Conservation (phyloP, 23 tunicate species). For the Ciona savignyi region DNA sequence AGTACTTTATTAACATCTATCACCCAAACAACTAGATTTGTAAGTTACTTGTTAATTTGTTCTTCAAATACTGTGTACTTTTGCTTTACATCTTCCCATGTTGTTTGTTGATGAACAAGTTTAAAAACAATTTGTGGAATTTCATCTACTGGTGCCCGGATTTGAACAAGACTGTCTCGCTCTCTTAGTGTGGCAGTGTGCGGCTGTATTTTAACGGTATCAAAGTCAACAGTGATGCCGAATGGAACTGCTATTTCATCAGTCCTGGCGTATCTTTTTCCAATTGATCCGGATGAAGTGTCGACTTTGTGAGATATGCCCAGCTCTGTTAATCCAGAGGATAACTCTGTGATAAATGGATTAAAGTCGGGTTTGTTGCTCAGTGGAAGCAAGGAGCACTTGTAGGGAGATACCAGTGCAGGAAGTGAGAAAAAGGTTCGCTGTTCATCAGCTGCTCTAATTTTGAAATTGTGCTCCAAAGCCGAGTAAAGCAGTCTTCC, state of each 20-base stretch:
- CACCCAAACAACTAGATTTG: too few species aligned
- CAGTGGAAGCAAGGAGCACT: conserved; percentile 86
- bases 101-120: conserved; percentile 23
- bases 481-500: conserved; percentile 82
- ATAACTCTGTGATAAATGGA: conserved; percentile 37
- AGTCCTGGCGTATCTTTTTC: conserved; percentile 92
- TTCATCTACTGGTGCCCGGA: conserved; percentile 65
- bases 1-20: too few species aligned
- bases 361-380: conserved; percentile 81
- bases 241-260: conserved; percentile 94
- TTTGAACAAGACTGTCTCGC: conserved; percentile 81
- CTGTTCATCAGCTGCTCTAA: conserved; percentile 84
- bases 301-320: conserved; percentile 91
- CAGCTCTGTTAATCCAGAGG: conserved; percentile 30
- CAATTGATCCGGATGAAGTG: conserved; percentile 89
- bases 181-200: conserved; percentile 91
- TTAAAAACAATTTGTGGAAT: conserved; percentile 52
- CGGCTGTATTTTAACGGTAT: conserved; percentile 73
- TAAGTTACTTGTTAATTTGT: conserved; percentile 64
- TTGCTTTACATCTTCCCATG: conserved; percentile 78
- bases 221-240: conserved; percentile 94
- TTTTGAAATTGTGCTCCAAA: conserved; percentile 79
- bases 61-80: conserved; percentile 49
- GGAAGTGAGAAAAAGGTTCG: conserved; percentile 89
- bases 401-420: conserved; percentile 78